Base-by-base conservation (phyloP, 1,140 invertebrate species). In the Nixonia krombeini region DNA sequence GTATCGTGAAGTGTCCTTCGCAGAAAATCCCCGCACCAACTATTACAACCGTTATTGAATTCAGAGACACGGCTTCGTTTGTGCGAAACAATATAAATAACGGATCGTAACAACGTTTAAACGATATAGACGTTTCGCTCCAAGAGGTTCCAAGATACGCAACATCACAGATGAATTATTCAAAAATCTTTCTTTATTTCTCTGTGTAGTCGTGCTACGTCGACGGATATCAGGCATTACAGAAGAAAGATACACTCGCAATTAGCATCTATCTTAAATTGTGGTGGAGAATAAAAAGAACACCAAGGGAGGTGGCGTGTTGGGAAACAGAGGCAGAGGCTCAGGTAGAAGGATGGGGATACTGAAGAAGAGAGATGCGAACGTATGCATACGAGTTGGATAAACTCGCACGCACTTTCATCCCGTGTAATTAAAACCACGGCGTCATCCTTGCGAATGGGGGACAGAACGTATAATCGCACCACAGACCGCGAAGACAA, bases 391-490 rank as follows among this genome's bases (percentile, higher is more conserved):
- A 13, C 28, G 38, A 31, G 33, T 35, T 29, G 53, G 31, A 69
- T 64, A 61, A 71, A 40, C 61, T 58, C 51, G 23, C 46, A 37
- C 66, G 75, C 73, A 81, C 75, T 82, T 82, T 81, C 75, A 81
- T 79, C 74, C 78, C 44, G 69, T 57, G 79, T 83, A 83, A 83
- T 83, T 83, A 82, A 81, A 81, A 81, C 65, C 71, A 76, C 75
- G 72, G 73, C 63, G 64, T 69, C 71, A 62, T 78, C 68, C 74
- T 79, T 72, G 67, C 50, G 37, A 23, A 31, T 26, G 67, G 52
- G 64, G 52, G 42, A 47, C 50, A 42, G 16, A 46, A 51, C 37
- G 51, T 7, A 44, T 69, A 69, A 74, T 72, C 47, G 50, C 62
- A 26, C 58, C 57, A 45, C 49, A 57, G 56, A 62, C 53, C 68